Evolutionary conservation across 30 jellyfish, hydroid and myxozoan genomes (phyloP).

Genomic region (Chironex yamaguchii): DNA sequence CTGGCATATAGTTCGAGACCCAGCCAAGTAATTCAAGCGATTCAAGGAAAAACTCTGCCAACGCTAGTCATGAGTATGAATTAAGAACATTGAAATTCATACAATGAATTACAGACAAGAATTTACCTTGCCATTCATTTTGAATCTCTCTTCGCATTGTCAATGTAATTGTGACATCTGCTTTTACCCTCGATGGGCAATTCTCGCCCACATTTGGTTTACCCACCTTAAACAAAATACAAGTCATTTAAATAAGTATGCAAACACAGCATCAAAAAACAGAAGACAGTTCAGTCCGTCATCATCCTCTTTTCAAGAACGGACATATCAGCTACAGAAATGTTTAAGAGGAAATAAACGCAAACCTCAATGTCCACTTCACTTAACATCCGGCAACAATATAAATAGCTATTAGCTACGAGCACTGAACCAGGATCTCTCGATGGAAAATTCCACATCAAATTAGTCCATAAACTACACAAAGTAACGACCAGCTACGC

Average conservation of each 20-base stretch:
- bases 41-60: neutral
- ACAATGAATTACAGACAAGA: neutral
- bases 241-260: neutral
- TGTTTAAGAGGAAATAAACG: neutral
- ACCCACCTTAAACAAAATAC: conserved; percentile 80
- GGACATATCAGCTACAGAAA: neutral
- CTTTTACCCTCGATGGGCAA: conserved; percentile 94
- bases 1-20: too few species aligned
- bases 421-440: too few species aligned
- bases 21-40: too few species aligned
- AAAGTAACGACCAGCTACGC: too few species aligned
- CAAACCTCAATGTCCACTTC: neutral
- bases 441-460: neutral
- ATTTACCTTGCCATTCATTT: conserved; percentile 93
- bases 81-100: neutral
- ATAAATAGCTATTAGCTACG: too few species aligned
- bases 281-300: too few species aligned
- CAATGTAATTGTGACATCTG: conserved; percentile 78
- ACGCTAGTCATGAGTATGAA: neutral
- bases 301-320: too few species aligned
- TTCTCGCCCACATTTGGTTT: conserved; percentile 94
- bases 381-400: too few species aligned
- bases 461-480: too few species aligned
- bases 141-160: conserved; percentile 71
- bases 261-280: too few species aligned